These are phyloP conservation scores for Apocheima hispidaria DNA, from an alignment of 2,888 invertebrate genomes.

Conservation along the genomic window DNA sequence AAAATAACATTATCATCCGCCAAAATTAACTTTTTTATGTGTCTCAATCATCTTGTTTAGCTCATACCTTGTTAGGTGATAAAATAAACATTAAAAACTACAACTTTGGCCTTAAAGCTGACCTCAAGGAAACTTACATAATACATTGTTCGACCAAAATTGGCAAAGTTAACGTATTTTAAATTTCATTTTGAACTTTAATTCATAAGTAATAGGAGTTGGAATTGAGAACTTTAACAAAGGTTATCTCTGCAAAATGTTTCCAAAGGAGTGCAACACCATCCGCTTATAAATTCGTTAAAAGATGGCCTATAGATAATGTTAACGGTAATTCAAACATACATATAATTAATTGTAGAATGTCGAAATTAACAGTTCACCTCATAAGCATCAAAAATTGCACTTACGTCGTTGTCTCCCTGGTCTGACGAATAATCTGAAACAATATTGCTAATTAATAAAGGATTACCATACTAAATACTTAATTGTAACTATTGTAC, in stretches of 20 bases:
- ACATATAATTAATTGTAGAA: conserved; percentile 47
- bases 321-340: conserved; percentile 51
- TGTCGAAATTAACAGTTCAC: conserved; percentile 45
- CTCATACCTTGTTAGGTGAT: conserved; percentile 22
- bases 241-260: conserved; percentile 45
- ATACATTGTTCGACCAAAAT: conserved; percentile 40
- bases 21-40: background rate
- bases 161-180: conserved; percentile 8
- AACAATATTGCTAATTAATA: conserved; percentile 9
- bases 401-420: conserved; percentile 50
- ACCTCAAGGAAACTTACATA: conserved; percentile 43
- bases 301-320: conserved; percentile 70
- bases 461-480: background rate
- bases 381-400: conserved; percentile 26
- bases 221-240: conserved; percentile 5
- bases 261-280: conserved; percentile 53
- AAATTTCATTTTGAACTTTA: conserved; percentile 29
- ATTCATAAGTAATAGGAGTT: conserved; percentile 2
- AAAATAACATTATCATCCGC: background rate
- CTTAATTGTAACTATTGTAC: background rate
- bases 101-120: conserved; percentile 36
- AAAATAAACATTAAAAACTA: conserved; percentile 34
- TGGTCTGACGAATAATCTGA: conserved; percentile 30
- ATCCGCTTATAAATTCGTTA: conserved; percentile 58
- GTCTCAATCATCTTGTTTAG: conserved; percentile 23